Percentiles rank a stretch among this genome's conserved stretches.
Conservation (phyloP, 1,140 invertebrate genomes). For the Hydropsyche tenuis region DNA sequence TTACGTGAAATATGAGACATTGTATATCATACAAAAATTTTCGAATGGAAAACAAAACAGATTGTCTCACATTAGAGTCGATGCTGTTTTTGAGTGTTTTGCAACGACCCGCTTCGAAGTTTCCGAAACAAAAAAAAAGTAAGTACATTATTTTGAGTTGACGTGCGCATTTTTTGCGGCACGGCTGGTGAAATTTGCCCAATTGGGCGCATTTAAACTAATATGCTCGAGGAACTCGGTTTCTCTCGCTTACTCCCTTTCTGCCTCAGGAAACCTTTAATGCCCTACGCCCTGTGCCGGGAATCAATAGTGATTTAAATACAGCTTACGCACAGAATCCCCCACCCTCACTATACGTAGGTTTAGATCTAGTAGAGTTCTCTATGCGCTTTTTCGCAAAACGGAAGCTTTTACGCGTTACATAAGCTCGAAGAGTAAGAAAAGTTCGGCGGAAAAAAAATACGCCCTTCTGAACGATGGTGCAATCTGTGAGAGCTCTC, state of each 20-base stretch:
- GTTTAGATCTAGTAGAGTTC: background rate
- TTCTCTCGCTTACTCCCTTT: background rate
- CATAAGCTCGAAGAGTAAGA: background rate
- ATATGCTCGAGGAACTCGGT: constrained; percentile 36
- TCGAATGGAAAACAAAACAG: background rate
- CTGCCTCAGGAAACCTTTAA: constrained; percentile 31
- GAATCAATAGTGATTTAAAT: constrained; percentile 51
- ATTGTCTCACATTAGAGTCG: constrained; percentile 5
- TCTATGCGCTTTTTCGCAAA: constrained; percentile 23
- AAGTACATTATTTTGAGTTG: background rate
- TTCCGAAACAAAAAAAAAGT: background rate
- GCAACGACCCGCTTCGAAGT: constrained; percentile 2
- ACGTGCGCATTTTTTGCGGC: constrained; percentile 18
- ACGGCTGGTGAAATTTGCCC: constrained; percentile 34
- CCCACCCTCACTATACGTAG: constrained; percentile 35
- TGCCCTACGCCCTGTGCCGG: constrained; percentile 35
- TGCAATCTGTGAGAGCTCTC: no score
- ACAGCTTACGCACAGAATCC: constrained; percentile 49
- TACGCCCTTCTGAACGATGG: no score
- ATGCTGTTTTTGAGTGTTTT: constrained; percentile 16
- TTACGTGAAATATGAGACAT: no score
- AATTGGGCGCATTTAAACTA: constrained; percentile 50
- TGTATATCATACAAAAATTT: no score
- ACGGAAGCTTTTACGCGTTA: constrained; percentile 19
- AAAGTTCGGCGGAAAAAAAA: no score